A percentile compares a stretch with the other conserved stretches of the same genome.
phyloP scores from a whole-genome alignment of 92 coral and sea anemone genomes.

The Scolanthus callimorphus region DNA sequence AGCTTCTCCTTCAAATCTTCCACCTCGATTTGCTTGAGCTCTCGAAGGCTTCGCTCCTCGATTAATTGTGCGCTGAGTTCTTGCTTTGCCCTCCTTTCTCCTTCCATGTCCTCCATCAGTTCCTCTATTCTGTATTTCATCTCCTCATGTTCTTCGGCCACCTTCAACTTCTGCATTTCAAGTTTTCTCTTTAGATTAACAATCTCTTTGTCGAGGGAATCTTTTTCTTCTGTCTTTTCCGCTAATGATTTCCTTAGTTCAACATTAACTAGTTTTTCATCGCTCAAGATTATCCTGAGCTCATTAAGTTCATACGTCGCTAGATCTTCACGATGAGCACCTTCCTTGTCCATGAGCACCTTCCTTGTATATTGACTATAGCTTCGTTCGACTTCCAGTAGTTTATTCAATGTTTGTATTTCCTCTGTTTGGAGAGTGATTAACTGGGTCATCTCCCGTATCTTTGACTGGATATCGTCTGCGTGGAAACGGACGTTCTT shows the following conservation, averaged over 20 bases:
- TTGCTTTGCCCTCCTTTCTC: constrained; percentile 21
- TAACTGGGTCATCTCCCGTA: constrained; percentile 28
- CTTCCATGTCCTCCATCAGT: constrained; percentile 37
- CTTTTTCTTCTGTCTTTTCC: constrained; percentile 17
- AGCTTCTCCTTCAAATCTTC: constrained; percentile 17
- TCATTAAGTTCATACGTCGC: constrained; percentile 47
- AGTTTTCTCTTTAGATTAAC: constrained; percentile 19
- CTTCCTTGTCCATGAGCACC: constrained; percentile 5
- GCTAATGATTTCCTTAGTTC: constrained; percentile 11
- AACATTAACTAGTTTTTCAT: constrained; percentile 28
- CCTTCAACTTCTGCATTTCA: constrained; percentile 16
- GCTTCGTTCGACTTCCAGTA: constrained; percentile 65
- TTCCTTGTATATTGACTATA: constrained; percentile 43
- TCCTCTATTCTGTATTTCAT: constrained; percentile 33
- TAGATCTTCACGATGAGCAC: constrained; percentile 26
- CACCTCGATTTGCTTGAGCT: constrained; percentile 26
- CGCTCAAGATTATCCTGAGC: constrained; percentile 25
- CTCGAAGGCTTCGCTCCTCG: constrained; percentile 30
- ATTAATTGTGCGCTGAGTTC: constrained; percentile 35
- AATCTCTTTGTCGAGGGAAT: constrained; percentile 1
- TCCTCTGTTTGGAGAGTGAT: constrained; percentile 49
- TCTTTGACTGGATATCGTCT: constrained; percentile 30
- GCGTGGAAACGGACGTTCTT: constrained; percentile 21
- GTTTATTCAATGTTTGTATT: constrained; percentile 58
- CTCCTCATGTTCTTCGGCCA: constrained; percentile 7